These are phyloP conservation scores for Heliconius erato DNA, from an alignment of 2,888 invertebrate genomes.

Conservation along the genomic window DNA sequence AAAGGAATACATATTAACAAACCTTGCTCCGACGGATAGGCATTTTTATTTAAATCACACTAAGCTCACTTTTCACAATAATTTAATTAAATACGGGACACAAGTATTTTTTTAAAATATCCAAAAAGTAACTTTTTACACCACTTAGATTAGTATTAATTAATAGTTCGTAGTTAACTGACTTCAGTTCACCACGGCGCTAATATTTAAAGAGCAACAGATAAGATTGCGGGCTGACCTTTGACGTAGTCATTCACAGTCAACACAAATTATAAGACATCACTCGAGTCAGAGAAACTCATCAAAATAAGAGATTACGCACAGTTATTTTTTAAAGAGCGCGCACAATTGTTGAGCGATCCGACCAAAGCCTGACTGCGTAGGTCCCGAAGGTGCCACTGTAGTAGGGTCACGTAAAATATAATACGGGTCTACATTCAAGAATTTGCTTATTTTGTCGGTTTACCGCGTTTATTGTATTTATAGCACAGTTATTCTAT, in stretches of 20 bases:
- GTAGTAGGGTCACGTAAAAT: conserved; percentile 70
- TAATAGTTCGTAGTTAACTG: conserved; percentile 78
- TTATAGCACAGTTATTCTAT: background rate
- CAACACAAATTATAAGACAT: conserved; percentile 78
- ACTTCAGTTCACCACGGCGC: conserved; percentile 79
- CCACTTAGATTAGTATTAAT: conserved; percentile 65
- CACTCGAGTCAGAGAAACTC: conserved; percentile 67
- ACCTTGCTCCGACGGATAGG: conserved; percentile 82
- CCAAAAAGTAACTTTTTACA: conserved; percentile 50
- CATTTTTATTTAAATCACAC: conserved; percentile 66
- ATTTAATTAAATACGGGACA: conserved; percentile 36
- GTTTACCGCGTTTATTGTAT: background rate
- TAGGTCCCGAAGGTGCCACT: conserved; percentile 58
- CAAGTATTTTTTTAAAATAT: conserved; percentile 14
- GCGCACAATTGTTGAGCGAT: conserved; percentile 59
- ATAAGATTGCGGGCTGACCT: conserved; percentile 82
- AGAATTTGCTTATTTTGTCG: background rate
- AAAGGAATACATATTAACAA: conserved; percentile 53
- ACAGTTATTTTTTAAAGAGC: conserved; percentile 61
- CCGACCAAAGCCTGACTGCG: conserved; percentile 58
- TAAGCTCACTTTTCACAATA: conserved; percentile 53
- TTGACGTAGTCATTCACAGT: conserved; percentile 79
- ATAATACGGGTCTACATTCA: conserved; percentile 50
- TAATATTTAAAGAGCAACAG: conserved; percentile 82
- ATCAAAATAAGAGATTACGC: conserved; percentile 78